Conservation (phyloP, 2,888 invertebrate genomes). For the Agrochola litura region DNA sequence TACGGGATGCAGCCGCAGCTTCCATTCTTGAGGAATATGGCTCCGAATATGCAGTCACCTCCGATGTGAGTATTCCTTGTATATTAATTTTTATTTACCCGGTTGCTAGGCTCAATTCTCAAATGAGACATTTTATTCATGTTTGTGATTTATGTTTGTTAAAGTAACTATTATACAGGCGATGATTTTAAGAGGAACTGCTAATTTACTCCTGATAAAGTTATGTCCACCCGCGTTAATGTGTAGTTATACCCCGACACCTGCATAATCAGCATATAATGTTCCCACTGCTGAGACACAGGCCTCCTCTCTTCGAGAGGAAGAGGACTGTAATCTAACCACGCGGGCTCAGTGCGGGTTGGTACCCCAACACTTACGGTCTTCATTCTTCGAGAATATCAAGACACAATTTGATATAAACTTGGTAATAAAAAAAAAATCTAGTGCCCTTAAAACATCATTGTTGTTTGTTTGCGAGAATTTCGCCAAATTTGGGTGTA, state of each 20-base stretch:
- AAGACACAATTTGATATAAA: neutral
- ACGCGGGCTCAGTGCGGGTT: no score
- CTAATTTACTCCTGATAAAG: neutral
- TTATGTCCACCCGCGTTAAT: neutral
- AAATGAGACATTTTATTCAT: neutral
- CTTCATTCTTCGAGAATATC: neutral
- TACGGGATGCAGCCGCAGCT: slow-evolving; percentile 67
- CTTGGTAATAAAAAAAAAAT: no score
- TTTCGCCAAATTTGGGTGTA: neutral
- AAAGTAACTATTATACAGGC: neutral
- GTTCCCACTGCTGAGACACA: no score
- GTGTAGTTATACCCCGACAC: neutral
- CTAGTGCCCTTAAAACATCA: neutral
- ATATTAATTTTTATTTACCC: neutral
- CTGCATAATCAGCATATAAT: no score
- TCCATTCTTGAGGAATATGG: slow-evolving; percentile 70
- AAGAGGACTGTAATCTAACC: no score
- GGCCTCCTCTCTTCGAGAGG: no score
- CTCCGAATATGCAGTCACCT: slow-evolving; percentile 67
- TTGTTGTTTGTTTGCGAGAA: neutral
- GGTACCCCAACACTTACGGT: neutral
- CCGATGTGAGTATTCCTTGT: slow-evolving; percentile 70
- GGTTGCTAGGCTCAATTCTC: neutral
- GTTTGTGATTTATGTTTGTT: neutral
- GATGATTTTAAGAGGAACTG: neutral